Evolutionary conservation across 2,888 invertebrate species (phyloP).

Genomic region (Lathronympha strigana): DNA sequence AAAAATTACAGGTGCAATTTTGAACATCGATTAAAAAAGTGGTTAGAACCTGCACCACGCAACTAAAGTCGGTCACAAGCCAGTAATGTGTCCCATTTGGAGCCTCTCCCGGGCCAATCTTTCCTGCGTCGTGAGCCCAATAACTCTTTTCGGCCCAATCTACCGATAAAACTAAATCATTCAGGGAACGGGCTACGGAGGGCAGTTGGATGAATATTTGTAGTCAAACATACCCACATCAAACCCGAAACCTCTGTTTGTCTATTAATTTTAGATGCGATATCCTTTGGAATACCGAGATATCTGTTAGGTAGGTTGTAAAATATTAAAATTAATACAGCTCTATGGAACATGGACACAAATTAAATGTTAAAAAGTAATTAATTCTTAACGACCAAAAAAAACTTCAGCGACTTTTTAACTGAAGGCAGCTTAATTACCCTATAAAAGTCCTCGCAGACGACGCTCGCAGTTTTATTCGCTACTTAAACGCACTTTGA

Average conservation of each 20-base stretch:
- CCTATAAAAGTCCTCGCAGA: not conserved
- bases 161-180: constrained; percentile 34
- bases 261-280: constrained; percentile 29
- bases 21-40: too few species aligned
- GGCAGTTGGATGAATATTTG: constrained; percentile 19
- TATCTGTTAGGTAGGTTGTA: not conserved
- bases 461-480: not conserved
- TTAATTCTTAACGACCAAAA: constrained; percentile 25
- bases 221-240: constrained; percentile 26
- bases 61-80: not conserved
- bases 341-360: not conserved
- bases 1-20: too few species aligned
- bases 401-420: constrained; percentile 15
- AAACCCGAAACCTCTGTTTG: constrained; percentile 15
- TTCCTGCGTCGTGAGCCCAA: constrained; percentile 9
- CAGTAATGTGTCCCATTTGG: not conserved
- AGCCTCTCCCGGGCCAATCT: constrained; percentile 13
- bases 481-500: not conserved
- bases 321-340: constrained; percentile 7
- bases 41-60: too few species aligned
- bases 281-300: constrained; percentile 1
- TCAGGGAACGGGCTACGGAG: constrained; percentile 15
- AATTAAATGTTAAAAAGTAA: constrained; percentile 11
- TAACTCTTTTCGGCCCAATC: constrained; percentile 26
- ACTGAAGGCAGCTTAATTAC: constrained; percentile 23